Conservation (phyloP, 1,140 invertebrate species). For the Uloborus diversus region DNA sequence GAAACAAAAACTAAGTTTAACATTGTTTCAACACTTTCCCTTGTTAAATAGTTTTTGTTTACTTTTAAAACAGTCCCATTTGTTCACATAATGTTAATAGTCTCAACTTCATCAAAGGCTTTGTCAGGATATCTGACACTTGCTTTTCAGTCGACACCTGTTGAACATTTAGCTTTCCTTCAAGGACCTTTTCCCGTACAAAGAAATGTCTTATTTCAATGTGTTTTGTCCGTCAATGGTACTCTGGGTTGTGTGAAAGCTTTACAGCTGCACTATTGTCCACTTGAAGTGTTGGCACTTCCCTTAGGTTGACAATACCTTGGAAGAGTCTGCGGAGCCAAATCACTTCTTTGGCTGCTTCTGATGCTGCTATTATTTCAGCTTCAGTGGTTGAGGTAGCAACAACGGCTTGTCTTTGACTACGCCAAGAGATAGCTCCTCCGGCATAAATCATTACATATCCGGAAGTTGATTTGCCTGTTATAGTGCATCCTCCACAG, state of each 20-base stretch:
- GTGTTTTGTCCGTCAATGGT: slow-evolving; percentile 65
- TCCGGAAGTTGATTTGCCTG: slow-evolving; percentile 29
- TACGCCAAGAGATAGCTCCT: slow-evolving; percentile 27
- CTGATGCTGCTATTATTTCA: slow-evolving; percentile 22
- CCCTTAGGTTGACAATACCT: neutral
- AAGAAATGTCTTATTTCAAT: slow-evolving; percentile 64
- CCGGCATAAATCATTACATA: slow-evolving; percentile 8
- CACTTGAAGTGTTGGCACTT: slow-evolving; percentile 39
- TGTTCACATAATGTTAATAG: neutral
- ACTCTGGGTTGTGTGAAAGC: slow-evolving; percentile 63
- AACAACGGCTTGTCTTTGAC: slow-evolving; percentile 19
- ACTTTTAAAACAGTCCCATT: slow-evolving; percentile 1
- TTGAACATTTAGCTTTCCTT: slow-evolving; percentile 9
- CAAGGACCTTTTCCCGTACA: slow-evolving; percentile 61
- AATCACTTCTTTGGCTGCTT: slow-evolving; percentile 29
- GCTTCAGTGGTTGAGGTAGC: slow-evolving; percentile 44
- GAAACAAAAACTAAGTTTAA: no score
- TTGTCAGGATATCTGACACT: slow-evolving; percentile 64
- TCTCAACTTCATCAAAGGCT: slow-evolving; percentile 49
- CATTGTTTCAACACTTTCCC: slow-evolving; percentile 11
- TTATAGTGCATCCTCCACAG: slow-evolving; percentile 62
- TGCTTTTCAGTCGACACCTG: slow-evolving; percentile 56
- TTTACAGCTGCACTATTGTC: slow-evolving; percentile 62
- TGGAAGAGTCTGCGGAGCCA: slow-evolving; percentile 1
- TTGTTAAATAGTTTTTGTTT: neutral